Base-by-base conservation (phyloP, 1,140 invertebrate genomes). In the Drosophila jambulina region DNA sequence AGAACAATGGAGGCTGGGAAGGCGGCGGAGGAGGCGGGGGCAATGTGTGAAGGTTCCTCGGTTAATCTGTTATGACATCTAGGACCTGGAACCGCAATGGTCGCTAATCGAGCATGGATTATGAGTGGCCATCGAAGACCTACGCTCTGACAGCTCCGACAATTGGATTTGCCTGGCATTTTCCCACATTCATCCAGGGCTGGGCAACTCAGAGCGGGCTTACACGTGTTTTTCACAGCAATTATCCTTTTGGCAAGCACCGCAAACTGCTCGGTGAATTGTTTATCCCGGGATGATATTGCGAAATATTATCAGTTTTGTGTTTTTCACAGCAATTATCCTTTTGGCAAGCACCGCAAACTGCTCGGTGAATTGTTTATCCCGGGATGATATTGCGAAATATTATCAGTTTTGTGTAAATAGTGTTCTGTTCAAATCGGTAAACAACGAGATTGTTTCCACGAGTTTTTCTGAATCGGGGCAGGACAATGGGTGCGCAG, bases 21-120 rank as follows among this genome's bases (percentile, higher is more conserved):
- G 27, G 54, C 15, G 19, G 12, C 48, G 51, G 36, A 15, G 53
- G 62, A 25, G 49, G 38, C 9, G 42, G 36, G 43, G 75, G 48
- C 40, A 46, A 61, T 45, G 59, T 43, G 67, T 45, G 70, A 78
- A 63, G 62, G 68, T 75, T 84, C 63, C 78, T 59, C 68, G 57
- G 77, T 88, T 88, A 88, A 88, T 88, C 84, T 88, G 84, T 88
- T 88, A 78, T 88, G 84, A 88, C 84, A 88, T 88, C 84, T 88
- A 88, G 84, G 82, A 78, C 70, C 53, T 67, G 68, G 58, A 48
- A 74, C 48, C 69, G 70, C 83, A 88, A 90, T 88, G 84, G 88
- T 75, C 84, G 80, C 85, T 68, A 88, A 88, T 88, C 85, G 84
- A 84, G 85, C 84, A 65, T 81, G 85, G 72, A 58, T 71, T 90